Conservation (phyloP, 2,888 invertebrate species). For the Drosophila kokeensis region DNA sequence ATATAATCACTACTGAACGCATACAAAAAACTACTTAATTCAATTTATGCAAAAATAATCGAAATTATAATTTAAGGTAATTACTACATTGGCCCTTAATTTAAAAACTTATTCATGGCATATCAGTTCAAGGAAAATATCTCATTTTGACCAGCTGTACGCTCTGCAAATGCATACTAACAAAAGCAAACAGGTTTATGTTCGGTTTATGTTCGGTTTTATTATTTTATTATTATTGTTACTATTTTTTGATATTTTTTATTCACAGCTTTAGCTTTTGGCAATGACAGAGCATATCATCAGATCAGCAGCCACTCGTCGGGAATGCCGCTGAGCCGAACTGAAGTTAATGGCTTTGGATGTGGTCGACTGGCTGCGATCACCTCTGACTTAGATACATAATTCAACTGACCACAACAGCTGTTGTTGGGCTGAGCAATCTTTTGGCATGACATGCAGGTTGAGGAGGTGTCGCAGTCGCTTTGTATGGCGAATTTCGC, state of each 20-base stretch:
- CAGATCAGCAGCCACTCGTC: conserved; percentile 14
- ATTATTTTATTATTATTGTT: background rate
- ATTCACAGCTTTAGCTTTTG: conserved; percentile 31
- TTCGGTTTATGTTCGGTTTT: background rate
- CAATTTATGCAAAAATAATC: conserved; percentile 5
- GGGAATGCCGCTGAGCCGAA: background rate
- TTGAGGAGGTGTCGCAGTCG: background rate
- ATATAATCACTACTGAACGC: background rate
- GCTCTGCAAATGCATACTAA: background rate
- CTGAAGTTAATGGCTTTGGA: conserved; percentile 18
- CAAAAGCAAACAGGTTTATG: background rate
- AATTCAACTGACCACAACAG: conserved; percentile 4
- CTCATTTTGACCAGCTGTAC: background rate
- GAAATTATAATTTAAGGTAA: conserved; percentile 1
- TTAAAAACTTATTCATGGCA: background rate
- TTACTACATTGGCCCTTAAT: background rate
- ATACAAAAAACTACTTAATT: background rate
- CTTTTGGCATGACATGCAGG: background rate
- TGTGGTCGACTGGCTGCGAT: conserved; percentile 11
- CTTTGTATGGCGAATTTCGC: conserved; percentile 8
- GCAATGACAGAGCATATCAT: conserved; percentile 41
- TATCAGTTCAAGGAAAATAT: background rate
- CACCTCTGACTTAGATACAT: conserved; percentile 3
- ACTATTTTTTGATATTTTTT: background rate
- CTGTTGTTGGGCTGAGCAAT: conserved; percentile 5